phyloP scores from a whole-genome alignment of 2,113 vertebrate genomes.

The Struthio camelus region DNA sequence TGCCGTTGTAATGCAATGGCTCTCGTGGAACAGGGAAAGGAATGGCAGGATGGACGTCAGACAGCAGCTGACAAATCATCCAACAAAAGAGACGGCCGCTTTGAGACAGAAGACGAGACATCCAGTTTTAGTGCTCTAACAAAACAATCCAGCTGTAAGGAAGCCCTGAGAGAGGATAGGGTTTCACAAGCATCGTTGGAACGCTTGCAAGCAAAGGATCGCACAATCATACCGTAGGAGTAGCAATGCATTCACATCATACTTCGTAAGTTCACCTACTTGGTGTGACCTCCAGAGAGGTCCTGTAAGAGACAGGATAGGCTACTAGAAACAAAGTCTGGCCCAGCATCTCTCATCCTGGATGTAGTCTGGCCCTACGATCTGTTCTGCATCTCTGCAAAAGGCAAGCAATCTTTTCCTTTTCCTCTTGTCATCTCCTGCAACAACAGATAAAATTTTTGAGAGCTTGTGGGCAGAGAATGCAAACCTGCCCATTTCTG shows the following conservation, averaged over 20 bases:
- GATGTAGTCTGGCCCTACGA: fast-evolving
- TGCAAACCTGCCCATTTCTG: not conserved
- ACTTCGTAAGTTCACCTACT: not conserved
- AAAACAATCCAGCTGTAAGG: not conserved
- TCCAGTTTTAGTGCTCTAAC: not conserved
- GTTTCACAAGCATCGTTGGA: not conserved
- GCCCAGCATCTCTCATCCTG: not conserved
- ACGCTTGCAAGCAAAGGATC: not conserved
- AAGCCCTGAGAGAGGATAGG: not conserved
- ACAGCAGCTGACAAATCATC: conserved; percentile 17
- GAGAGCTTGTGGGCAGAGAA: not conserved
- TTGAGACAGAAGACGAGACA: not conserved
- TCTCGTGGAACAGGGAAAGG: not conserved
- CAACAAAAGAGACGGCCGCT: not conserved
- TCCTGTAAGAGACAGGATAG: not conserved
- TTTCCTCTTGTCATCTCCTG: not conserved
- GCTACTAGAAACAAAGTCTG: not conserved
- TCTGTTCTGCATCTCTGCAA: not conserved
- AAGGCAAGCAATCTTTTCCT: not conserved
- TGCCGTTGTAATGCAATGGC: not conserved
- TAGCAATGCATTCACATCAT: not conserved
- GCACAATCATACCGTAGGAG: not conserved
- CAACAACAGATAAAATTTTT: not conserved
- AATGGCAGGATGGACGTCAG: not conserved
- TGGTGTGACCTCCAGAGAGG: not conserved